Evolutionary conservation across 2,113 vertebrate species (phyloP).

Genomic region (Anoplopoma fimbria): DNA sequence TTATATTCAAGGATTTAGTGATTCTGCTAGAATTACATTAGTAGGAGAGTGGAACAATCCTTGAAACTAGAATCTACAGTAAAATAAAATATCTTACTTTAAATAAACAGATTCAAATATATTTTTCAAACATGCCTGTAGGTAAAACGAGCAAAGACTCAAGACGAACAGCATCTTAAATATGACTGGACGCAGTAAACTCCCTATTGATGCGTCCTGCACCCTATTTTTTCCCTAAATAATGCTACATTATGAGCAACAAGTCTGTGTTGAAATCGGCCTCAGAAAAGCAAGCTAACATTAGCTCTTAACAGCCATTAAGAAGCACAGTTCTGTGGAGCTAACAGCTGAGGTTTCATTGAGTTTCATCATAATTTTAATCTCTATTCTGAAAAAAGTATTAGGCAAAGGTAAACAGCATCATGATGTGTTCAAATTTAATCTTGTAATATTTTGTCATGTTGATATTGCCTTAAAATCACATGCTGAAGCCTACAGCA

Average conservation of each 20-base stretch:
- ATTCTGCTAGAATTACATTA: too few species aligned
- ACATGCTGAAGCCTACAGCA: background rate
- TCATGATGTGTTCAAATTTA: too few species aligned
- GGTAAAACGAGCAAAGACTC: too few species aligned
- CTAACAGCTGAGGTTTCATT: too few species aligned
- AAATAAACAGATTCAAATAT: too few species aligned
- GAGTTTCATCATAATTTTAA: too few species aligned
- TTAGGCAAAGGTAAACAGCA: too few species aligned
- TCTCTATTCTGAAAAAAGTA: too few species aligned
- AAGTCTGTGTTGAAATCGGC: background rate
- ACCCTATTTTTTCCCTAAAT: background rate
- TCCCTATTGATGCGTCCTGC: background rate
- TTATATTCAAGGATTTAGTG: background rate
- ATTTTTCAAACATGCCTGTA: too few species aligned
- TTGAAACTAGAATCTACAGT: too few species aligned
- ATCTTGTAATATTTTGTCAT: background rate
- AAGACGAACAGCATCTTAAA: background rate
- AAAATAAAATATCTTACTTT: too few species aligned
- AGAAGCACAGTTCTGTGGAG: background rate
- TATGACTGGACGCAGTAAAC: background rate
- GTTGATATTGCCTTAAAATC: background rate
- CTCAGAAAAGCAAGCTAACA: background rate
- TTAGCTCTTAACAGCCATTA: background rate
- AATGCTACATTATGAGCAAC: background rate
- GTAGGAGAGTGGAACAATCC: too few species aligned